Evolutionary conservation across 1,140 invertebrate genomes (phyloP), one percentile per base, ranked within the genome.

Genomic region (Linepithema humile): DNA sequence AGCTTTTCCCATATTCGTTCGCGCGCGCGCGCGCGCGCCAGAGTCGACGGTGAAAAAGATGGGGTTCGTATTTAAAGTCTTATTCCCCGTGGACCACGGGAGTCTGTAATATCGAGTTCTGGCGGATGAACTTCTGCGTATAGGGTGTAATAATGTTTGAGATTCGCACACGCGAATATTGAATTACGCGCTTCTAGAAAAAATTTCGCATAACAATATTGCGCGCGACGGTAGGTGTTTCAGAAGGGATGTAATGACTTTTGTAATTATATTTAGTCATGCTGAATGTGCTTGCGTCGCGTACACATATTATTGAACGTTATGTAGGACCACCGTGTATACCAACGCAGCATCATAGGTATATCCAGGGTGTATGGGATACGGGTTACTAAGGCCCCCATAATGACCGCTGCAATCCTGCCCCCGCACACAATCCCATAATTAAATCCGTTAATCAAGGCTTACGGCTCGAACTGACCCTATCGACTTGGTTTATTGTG

Each of bases 401-500:
- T 92, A 90, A 91, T 91, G 90, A 91, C 88, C 91, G 88, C 85
- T 88, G 84, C 89, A 88, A 90, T 90, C 85, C 90, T 84, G 86
- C 86, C 82, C 86, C 75, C 89, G 67, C 83, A 80, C 90, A 89
- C 90, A 91, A 92, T 92, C 90, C 90, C 88, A 92, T 92, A 92
- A 92, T 92, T 92, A 92, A 92, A 92, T 92, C 91, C 91, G 91
- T 92, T 92, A 92, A 92, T 92, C 91, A 92, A 92, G 91, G 91
- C 91, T 92, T 92, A 92, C 87, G 84, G 90, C 75, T 91, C 77
- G 88, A 89, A 92, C 91, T 93, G 93, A 93, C 93, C 93, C 93
- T 92, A 92, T 93, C 93, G 91, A 92, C 90, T 93, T 92, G 91
- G 92, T 93, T 94, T 94, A 94, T 93, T 93, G 93, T 92, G 92